These are phyloP conservation scores for Paracyclopina nana DNA, from an alignment of 1,140 invertebrate species.

Conservation along the genomic window DNA sequence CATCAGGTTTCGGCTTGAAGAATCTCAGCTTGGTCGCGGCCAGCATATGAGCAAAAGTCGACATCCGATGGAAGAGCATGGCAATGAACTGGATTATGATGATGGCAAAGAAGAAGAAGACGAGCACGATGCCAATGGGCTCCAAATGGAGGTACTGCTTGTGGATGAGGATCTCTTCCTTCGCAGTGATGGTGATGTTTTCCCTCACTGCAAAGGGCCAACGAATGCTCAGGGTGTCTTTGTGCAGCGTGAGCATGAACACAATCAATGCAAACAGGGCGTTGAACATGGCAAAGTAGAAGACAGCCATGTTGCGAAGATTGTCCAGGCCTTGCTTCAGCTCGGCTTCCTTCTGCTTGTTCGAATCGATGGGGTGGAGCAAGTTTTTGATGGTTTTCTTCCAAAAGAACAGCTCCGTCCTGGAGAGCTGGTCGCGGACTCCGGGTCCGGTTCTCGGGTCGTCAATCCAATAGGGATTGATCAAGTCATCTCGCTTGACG, in stretches of 20 bases:
- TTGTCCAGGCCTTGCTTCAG: conserved; percentile 24
- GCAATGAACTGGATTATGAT: conserved; percentile 29
- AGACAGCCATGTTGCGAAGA: conserved; percentile 31
- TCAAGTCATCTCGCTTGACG: conserved; percentile 22
- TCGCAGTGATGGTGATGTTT: conserved; percentile 24
- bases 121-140: conserved; percentile 30
- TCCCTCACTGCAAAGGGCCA: conserved; percentile 26
- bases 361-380: conserved; percentile 13
- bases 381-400: conserved; percentile 15
- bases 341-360: conserved; percentile 15
- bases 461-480: conserved; percentile 28
- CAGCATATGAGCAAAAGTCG: no score
- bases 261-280: conserved; percentile 32
- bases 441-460: conserved; percentile 19
- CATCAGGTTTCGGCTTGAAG: no score
- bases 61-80: conserved; percentile 33
- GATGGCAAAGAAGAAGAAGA: conserved; percentile 29
- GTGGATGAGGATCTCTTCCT: conserved; percentile 14
- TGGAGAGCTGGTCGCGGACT: conserved; percentile 18
- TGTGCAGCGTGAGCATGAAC: conserved; percentile 27
- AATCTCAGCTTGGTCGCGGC: no score
- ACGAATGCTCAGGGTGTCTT: conserved; percentile 27
- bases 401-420: conserved; percentile 16
- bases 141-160: conserved; percentile 23
- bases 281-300: conserved; percentile 32